These are phyloP conservation scores for Gallinago stenura DNA, from an alignment of 2,797 vertebrate species.

Conservation along the genomic window DNA sequence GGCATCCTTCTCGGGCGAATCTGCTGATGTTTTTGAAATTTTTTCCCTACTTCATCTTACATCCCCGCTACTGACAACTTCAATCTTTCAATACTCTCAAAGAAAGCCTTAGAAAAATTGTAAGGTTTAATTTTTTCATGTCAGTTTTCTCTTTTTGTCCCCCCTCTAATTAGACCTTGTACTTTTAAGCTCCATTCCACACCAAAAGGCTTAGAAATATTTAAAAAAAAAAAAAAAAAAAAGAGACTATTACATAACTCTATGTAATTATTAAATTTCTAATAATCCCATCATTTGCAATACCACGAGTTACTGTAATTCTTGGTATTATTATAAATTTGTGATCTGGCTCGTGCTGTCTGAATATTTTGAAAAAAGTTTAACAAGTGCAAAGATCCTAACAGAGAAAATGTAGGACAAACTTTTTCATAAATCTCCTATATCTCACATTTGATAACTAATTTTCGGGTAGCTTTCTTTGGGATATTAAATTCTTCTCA, in stretches of 20 bases:
- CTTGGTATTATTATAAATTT: background rate
- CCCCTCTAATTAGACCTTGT: background rate
- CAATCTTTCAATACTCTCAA: background rate
- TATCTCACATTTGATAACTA: background rate
- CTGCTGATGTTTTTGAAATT: background rate
- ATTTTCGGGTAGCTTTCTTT: background rate
- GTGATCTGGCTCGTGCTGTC: background rate
- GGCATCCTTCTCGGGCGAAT: background rate
- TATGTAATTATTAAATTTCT: background rate
- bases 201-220: background rate
- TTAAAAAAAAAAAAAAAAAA: background rate
- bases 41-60: background rate
- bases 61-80: background rate
- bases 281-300: background rate
- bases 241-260: background rate
- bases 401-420: background rate
- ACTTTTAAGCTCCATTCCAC: background rate
- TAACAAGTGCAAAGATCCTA: background rate
- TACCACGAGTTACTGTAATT: background rate
- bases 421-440: background rate
- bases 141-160: background rate
- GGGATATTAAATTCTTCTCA: background rate
- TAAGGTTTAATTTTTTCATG: background rate
- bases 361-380: background rate
- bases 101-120: background rate